Base-by-base conservation (phyloP, 2,113 vertebrate genomes). In the Ginglymostoma cirratum region DNA sequence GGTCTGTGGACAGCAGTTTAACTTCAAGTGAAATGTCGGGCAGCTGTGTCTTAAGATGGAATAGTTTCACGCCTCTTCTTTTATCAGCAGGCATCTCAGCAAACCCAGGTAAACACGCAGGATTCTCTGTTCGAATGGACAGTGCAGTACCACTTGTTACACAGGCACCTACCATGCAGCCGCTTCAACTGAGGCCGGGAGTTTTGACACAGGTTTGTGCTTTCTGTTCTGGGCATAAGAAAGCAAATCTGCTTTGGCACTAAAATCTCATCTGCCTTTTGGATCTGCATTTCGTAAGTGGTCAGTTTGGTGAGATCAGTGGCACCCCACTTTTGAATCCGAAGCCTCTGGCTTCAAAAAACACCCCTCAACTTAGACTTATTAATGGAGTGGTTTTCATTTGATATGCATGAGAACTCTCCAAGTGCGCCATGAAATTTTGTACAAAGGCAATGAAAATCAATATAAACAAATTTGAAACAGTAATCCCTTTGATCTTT, bases 111-210 rank as follows among this genome's bases (percentile, higher is more conserved):
- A 99, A 99, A 97, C 98, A 98, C 94, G 96, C 98, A 96, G 98
- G 98, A 97, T 99, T 98, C 96, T 98, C 99, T 24, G 97, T 99
- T 96, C 98, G 98, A 96, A 98, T 99, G 97, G 99, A 99, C 96
- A 99, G 98, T 30, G 97, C 99, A 70, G 98, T 99, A 96, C 99
- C 99, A 0, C 97, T 99, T 96, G 98, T 99, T 93, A 99, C 98
- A 95, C 99, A 99, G 97, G 98, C 98, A 38, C 98, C 99, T 0
- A 96, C 98, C 95, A 98, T 99, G 95, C 99, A 99, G 96, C 98
- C 99, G 0, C 97, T 99, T 38, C 99, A 99, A 97, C 98, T 99
- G 95, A 98, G 98, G 97, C 98, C 99, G 90, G 99, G 98, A 96
- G 98, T 99, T 97, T 98, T 99, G 96, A 98, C 99, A 96, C 99